Evolutionary conservation across 2,113 vertebrate genomes (phyloP).

Genomic region (Pteropus alecto): DNA sequence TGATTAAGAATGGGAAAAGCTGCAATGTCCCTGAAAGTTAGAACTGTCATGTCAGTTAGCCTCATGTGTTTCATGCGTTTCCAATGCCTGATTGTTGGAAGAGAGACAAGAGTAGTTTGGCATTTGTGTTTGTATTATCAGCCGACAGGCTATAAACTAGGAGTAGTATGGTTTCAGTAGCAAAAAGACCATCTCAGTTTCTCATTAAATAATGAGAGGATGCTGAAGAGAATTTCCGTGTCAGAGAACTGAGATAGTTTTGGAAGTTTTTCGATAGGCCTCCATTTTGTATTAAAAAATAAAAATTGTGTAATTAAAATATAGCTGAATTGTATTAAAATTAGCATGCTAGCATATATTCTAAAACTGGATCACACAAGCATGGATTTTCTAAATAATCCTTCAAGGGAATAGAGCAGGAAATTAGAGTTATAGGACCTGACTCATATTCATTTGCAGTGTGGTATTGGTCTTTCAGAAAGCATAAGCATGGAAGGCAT

Average conservation of each 20-base stretch:
- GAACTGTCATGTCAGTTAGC: background rate
- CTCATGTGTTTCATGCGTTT: background rate
- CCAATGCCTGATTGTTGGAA: background rate
- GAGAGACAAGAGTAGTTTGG: background rate
- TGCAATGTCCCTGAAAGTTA: background rate
- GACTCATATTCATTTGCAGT: background rate
- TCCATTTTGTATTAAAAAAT: background rate
- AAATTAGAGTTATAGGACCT: background rate
- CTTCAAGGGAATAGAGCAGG: background rate
- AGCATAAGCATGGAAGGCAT: background rate
- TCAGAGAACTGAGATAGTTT: background rate
- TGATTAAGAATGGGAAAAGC: background rate
- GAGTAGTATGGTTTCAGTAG: background rate
- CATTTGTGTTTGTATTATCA: background rate
- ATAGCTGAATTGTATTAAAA: background rate
- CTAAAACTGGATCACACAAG: background rate
- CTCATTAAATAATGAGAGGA: slow-evolving; percentile 4
- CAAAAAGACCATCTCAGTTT: background rate
- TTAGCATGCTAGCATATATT: background rate
- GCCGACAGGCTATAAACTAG: background rate
- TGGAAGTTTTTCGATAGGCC: background rate
- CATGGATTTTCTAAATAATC: background rate
- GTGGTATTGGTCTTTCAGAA: background rate
- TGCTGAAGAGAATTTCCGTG: background rate
- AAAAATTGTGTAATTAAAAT: background rate